These are phyloP conservation scores for Halcyon senegalensis DNA, from an alignment of 2,113 vertebrate species.

Conservation along the genomic window DNA sequence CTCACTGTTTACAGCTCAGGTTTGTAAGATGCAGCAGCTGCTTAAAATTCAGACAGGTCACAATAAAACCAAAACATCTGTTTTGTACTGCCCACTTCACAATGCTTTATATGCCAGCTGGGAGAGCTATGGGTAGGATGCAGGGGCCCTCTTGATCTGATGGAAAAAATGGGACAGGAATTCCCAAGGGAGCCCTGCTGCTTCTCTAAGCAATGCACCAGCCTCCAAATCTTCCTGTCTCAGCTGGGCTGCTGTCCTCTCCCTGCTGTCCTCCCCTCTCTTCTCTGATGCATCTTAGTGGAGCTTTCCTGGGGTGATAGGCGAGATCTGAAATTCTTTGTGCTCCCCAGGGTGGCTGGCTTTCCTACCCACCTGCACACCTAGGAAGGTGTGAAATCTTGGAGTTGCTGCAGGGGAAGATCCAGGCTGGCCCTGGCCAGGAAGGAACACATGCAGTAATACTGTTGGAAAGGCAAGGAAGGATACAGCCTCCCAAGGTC, in stretches of 20 bases:
- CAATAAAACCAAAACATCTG: neutral
- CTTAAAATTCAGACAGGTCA: conserved; percentile 29
- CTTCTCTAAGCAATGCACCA: neutral
- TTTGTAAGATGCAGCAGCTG: neutral
- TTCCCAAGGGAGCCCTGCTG: neutral
- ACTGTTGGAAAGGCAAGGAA: neutral
- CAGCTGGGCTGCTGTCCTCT: neutral
- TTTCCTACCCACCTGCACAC: neutral
- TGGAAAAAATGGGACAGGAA: neutral
- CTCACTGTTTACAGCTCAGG: neutral
- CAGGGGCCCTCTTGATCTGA: neutral
- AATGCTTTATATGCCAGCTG: neutral
- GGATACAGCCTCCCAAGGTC: neutral
- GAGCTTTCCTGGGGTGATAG: neutral
- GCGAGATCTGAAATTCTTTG: neutral
- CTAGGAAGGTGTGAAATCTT: neutral
- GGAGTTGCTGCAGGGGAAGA: neutral
- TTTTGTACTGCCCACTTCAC: neutral
- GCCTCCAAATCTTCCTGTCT: neutral
- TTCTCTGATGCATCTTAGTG: neutral
- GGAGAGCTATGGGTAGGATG: neutral
- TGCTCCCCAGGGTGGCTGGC: accelerated
- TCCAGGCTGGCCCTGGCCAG: neutral
- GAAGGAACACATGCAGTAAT: neutral
- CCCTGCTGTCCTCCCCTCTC: neutral